Evolutionary conservation across 2,113 vertebrate species (phyloP).

Genomic region (Aptenodytes forsteri): DNA sequence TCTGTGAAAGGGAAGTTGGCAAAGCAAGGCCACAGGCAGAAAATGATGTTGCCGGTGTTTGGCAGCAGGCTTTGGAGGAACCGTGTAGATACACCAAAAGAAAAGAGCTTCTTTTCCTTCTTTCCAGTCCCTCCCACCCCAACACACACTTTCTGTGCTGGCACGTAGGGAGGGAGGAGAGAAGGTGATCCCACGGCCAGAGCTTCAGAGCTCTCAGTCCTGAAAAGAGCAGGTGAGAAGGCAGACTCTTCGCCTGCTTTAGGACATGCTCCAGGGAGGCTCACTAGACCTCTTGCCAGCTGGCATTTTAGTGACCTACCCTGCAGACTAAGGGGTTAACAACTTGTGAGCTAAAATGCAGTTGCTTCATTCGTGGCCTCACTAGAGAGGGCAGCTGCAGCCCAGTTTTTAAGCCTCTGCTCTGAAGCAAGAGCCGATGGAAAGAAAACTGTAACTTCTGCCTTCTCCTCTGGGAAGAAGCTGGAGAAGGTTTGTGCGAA

Average conservation of each 20-base stretch:
- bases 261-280: neutral
- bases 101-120: neutral
- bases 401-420: neutral
- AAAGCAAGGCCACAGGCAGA: neutral
- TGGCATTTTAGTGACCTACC: neutral
- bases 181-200: neutral
- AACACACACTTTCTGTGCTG: neutral
- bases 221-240: neutral
- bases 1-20: neutral
- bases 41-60: neutral
- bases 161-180: neutral
- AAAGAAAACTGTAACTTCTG: neutral
- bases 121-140: neutral
- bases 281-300: neutral
- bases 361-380: neutral
- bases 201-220: neutral
- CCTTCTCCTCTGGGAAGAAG: conserved; percentile 27
- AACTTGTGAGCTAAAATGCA: neutral
- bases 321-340: neutral
- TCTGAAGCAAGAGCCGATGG: neutral
- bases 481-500: neutral
- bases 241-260: neutral
- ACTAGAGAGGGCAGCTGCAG: neutral
- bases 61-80: neutral
- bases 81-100: neutral